Conservation (phyloP, 2,888 invertebrate species). For the Calephelis perditalis region DNA sequence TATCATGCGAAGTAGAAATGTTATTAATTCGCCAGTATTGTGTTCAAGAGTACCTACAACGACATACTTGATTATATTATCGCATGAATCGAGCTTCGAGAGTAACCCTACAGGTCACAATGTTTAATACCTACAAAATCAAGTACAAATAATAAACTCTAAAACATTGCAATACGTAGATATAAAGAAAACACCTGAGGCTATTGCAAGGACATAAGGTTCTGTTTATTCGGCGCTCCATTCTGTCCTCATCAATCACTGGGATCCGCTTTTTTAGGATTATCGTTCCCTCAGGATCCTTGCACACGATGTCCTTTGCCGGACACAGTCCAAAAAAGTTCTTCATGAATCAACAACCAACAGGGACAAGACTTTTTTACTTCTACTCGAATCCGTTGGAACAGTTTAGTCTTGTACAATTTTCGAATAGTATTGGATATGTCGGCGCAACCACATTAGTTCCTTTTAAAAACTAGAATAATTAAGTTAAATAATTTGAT, state of each 20-base stretch:
- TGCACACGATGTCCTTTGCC: constrained; percentile 26
- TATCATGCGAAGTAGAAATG: background rate
- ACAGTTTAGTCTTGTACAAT: constrained; percentile 23
- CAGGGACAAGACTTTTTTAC: constrained; percentile 40
- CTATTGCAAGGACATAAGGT: constrained; percentile 52
- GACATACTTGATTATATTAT: no score
- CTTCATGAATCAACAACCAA: constrained; percentile 38
- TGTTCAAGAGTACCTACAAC: no score
- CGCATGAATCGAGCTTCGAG: no score
- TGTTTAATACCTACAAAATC: constrained; percentile 1
- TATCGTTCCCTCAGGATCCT: constrained; percentile 46
- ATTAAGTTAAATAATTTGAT: no score
- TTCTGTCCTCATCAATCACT: constrained; percentile 68
- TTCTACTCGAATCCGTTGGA: constrained; percentile 24
- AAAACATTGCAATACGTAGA: constrained; percentile 31
- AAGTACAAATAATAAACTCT: constrained; percentile 7
- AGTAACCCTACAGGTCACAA: background rate
- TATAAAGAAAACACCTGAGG: constrained; percentile 49
- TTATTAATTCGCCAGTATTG: no score
- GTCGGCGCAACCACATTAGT: no score
- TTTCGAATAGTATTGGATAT: background rate
- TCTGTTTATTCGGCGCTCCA: constrained; percentile 60
- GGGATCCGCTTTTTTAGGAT: constrained; percentile 58
- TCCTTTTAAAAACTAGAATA: no score
- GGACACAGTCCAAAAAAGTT: constrained; percentile 37